These are phyloP conservation scores for Sipha maydis DNA, from an alignment of 2,888 invertebrate species.

Conservation along the genomic window DNA sequence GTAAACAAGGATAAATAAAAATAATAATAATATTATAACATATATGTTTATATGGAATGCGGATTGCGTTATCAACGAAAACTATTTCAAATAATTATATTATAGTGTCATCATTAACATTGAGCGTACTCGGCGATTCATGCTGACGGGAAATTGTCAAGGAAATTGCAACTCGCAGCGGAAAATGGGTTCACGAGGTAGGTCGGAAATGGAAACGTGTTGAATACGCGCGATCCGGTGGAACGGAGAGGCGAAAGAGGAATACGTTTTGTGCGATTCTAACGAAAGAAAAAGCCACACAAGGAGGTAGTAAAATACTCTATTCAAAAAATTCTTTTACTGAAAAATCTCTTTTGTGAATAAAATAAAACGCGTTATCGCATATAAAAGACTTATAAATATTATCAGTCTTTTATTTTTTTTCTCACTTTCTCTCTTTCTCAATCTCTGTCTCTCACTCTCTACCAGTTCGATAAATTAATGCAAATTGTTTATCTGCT, in stretches of 20 bases:
- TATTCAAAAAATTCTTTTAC: slow-evolving; percentile 45
- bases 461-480: slow-evolving; percentile 42
- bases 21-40: neutral
- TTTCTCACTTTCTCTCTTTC: neutral
- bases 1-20: neutral
- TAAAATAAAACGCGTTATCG: slow-evolving; percentile 52
- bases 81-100: slow-evolving; percentile 36
- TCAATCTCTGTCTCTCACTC: neutral
- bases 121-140: slow-evolving; percentile 19
- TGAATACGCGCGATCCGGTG: slow-evolving; percentile 40
- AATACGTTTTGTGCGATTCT: slow-evolving; percentile 51
- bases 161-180: slow-evolving; percentile 56
- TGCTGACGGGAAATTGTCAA: slow-evolving; percentile 54
- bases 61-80: slow-evolving; percentile 31
- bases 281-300: slow-evolving; percentile 38
- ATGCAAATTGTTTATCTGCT: slow-evolving; percentile 49
- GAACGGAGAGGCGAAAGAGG: neutral
- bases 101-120: slow-evolving; percentile 37
- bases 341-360: slow-evolving; percentile 51
- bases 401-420: slow-evolving; percentile 5
- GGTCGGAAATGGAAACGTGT: slow-evolving; percentile 61
- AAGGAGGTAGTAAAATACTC: slow-evolving; percentile 37
- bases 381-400: slow-evolving; percentile 48
- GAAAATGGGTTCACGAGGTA: slow-evolving; percentile 52
- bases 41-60: neutral